Conservation (phyloP, 1,140 invertebrate species). For the Copidosoma floridanum region DNA sequence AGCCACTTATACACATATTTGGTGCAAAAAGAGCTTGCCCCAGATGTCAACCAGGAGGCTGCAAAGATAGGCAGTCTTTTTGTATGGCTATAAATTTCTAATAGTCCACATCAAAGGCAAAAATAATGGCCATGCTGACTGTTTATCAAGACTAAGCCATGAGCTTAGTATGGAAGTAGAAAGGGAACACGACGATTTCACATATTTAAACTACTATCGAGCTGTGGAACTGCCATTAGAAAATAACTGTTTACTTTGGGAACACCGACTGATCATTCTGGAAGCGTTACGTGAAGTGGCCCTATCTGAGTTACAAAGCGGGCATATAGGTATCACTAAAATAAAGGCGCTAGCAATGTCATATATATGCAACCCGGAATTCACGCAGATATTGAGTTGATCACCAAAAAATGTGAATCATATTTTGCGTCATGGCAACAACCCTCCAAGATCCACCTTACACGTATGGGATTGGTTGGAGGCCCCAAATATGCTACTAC, state of each 20-base stretch:
- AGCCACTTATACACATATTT: constrained; percentile 1
- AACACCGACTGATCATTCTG: neutral
- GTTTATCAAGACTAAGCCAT: neutral
- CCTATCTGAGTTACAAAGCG: neutral
- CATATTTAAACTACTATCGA: neutral
- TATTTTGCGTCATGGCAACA: neutral
- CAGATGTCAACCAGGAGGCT: neutral
- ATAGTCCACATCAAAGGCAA: neutral
- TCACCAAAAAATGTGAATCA: neutral
- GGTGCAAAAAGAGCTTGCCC: neutral
- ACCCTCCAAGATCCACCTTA: too few relatives aligned
- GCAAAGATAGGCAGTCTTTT: too few relatives aligned
- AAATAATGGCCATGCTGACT: too few relatives aligned
- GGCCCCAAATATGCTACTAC: too few relatives aligned
- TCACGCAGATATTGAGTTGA: neutral
- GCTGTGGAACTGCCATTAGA: neutral
- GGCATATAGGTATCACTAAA: neutral
- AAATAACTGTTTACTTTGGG: neutral
- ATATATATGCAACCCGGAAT: neutral
- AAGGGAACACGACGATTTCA: neutral
- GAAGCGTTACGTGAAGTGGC: neutral
- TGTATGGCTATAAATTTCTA: neutral
- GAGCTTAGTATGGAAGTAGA: neutral
- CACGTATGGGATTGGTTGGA: too few relatives aligned
- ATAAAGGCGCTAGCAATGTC: neutral